Percentiles rank a stretch among this genome's conserved stretches.
Conservation (phyloP, 2,113 vertebrate species). For the Muntiacus muntjak region DNA sequence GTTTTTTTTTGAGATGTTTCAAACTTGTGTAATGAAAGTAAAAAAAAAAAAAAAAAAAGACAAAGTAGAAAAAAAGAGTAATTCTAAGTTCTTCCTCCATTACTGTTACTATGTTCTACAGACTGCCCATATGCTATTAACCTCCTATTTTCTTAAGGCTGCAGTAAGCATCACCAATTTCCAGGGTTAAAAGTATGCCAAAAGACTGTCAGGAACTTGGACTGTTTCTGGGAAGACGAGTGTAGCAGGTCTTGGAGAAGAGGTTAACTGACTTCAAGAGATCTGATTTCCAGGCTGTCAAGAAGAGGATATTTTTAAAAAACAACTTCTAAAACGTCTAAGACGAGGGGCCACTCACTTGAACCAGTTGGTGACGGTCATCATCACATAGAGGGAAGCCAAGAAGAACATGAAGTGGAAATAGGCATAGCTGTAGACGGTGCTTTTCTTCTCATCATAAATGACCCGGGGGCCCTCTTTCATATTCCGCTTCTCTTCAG, state of each 20-base stretch:
- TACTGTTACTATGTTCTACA: background rate
- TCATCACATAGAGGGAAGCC: slow-evolving; percentile 98
- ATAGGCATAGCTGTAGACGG: slow-evolving; percentile 92
- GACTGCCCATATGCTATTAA: background rate
- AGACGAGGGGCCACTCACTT: slow-evolving; percentile 85
- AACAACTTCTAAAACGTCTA: background rate
- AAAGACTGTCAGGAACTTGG: background rate
- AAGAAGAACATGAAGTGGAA: slow-evolving; percentile 97
- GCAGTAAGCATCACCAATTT: background rate
- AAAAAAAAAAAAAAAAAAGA: background rate
- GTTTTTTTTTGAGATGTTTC: background rate
- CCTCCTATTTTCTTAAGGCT: background rate
- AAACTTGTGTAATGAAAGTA: background rate
- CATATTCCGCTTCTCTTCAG: slow-evolving; percentile 77
- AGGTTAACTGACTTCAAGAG: background rate
- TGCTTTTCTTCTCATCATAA: slow-evolving; percentile 90
- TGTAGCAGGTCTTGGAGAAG: background rate
- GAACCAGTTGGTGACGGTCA: slow-evolving; percentile 98
- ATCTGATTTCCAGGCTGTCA: background rate
- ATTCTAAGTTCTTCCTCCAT: background rate
- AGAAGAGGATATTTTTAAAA: background rate
- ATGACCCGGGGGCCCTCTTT: slow-evolving; percentile 87
- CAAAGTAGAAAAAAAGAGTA: background rate
- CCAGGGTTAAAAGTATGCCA: background rate
- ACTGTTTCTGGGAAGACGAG: background rate